phyloP scores from a whole-genome alignment of 2,113 vertebrate genomes.

The Paraplagusia blochii region DNA sequence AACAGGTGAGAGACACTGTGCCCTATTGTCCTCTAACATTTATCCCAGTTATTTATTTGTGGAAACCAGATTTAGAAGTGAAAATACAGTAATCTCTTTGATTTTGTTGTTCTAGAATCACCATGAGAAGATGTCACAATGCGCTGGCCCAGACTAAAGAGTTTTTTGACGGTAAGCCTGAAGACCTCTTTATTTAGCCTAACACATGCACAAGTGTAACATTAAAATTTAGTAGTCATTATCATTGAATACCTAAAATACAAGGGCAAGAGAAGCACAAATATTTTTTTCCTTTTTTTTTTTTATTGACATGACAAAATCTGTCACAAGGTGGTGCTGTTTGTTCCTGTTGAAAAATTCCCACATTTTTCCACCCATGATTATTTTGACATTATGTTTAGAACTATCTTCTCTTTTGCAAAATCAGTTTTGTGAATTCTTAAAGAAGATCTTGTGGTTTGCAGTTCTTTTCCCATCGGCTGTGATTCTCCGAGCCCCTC shows the following conservation, averaged over 20 bases:
- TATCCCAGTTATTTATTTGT: not conserved
- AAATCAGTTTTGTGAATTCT: not conserved
- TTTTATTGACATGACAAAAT: not conserved
- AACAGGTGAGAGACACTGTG: constrained; percentile 76
- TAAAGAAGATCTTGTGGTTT: constrained; percentile 4
- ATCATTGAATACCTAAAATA: too few species aligned
- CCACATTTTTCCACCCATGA: too few species aligned
- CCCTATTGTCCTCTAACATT: not conserved
- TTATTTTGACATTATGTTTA: too few species aligned
- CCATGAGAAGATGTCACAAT: constrained; percentile 85
- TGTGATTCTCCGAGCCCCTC: constrained; percentile 54
- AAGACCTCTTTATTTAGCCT: not conserved
- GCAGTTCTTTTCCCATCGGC: constrained; percentile 76
- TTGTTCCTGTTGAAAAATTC: not conserved
- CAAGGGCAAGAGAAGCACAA: too few species aligned
- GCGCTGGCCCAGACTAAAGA: constrained; percentile 81
- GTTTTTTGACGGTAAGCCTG: constrained; percentile 79
- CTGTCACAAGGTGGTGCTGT: constrained; percentile 18
- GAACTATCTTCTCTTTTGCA: too few species aligned
- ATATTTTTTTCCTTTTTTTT: too few species aligned
- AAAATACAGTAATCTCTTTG: too few species aligned
- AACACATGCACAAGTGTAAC: not conserved
- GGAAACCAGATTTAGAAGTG: not conserved
- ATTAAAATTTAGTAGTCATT: too few species aligned
- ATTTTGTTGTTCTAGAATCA: constrained; percentile 69